phyloP scores from a whole-genome alignment of 2,113 vertebrate species.

The Mormyrus lacerda region DNA sequence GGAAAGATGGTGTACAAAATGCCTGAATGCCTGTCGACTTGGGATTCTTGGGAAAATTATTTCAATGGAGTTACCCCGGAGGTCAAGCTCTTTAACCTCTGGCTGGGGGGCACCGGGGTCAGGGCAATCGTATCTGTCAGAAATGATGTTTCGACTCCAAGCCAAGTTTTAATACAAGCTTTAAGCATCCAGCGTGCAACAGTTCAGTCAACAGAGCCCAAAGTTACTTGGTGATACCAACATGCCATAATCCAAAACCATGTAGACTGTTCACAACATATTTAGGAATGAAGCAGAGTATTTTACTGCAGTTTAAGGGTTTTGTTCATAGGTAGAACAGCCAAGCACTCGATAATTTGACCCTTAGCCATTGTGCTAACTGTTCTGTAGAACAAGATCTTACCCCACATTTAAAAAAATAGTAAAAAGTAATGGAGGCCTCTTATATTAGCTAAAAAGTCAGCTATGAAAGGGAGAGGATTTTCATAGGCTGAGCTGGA shows the following conservation, averaged over 20 bases:
- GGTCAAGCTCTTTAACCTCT: conserved; percentile 57
- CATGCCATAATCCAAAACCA: neutral
- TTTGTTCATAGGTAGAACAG: neutral
- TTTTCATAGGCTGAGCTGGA: neutral
- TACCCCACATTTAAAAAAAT: neutral
- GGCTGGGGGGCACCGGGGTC: conserved; percentile 26
- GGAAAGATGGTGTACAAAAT: conserved; percentile 23
- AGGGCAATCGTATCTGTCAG: neutral
- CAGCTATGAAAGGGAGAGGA: neutral
- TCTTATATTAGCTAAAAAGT: neutral
- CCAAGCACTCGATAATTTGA: neutral
- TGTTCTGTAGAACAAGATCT: neutral
- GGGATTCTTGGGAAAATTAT: conserved; percentile 35
- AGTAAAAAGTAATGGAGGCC: neutral
- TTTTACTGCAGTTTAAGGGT: neutral
- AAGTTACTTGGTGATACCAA: neutral
- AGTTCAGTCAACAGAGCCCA: neutral
- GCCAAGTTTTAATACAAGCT: neutral
- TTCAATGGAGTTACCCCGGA: conserved; percentile 37
- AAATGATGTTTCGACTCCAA: conserved; percentile 1
- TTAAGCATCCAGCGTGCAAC: neutral
- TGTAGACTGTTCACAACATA: neutral
- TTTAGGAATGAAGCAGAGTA: neutral
- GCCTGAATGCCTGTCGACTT: conserved; percentile 32
- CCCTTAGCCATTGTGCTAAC: neutral